Percentiles rank a stretch among this genome's conserved stretches.
Evolutionary conservation across 2,113 vertebrate genomes (phyloP).

Genomic region (Enhydra lutris): DNA sequence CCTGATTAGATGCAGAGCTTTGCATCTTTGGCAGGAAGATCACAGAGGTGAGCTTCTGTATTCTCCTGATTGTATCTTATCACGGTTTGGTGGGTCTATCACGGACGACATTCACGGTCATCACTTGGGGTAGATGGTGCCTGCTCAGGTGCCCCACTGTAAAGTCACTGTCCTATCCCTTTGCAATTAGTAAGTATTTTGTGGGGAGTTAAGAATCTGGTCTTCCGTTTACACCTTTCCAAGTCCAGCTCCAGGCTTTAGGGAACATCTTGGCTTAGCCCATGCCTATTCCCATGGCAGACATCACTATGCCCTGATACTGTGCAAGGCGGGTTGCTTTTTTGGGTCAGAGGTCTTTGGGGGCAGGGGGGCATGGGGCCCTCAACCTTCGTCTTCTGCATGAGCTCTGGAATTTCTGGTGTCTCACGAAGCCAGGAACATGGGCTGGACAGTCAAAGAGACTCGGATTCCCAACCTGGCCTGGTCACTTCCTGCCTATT

Average conservation of each 20-base stretch:
- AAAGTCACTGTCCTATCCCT: background rate
- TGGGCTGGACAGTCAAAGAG: rapidly evolving
- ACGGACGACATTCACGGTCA: rapidly evolving
- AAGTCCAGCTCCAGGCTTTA: background rate
- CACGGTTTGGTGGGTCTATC: rapidly evolving
- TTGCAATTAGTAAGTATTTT: background rate
- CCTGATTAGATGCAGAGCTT: background rate
- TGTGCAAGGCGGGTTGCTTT: background rate
- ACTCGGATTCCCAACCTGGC: too few relatives aligned
- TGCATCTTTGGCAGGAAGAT: background rate
- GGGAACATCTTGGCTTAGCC: background rate
- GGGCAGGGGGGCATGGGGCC: background rate
- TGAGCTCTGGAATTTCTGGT: background rate
- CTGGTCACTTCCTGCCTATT: background rate
- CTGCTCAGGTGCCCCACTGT: background rate
- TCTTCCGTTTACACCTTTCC: background rate
- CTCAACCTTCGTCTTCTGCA: background rate
- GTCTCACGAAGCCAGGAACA: background rate
- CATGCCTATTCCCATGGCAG: rapidly evolving
- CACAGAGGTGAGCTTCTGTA: rapidly evolving
- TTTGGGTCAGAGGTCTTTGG: background rate
- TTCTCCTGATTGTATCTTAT: background rate
- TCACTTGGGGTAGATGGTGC: background rate
- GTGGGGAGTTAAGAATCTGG: background rate
- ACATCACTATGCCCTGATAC: rapidly evolving